A percentile compares a stretch with the other conserved stretches of the same genome.
These are phyloP conservation scores for Pseudococcus jackbeardsleyi DNA, from an alignment of 2,888 invertebrate genomes.

Conservation along the genomic window DNA sequence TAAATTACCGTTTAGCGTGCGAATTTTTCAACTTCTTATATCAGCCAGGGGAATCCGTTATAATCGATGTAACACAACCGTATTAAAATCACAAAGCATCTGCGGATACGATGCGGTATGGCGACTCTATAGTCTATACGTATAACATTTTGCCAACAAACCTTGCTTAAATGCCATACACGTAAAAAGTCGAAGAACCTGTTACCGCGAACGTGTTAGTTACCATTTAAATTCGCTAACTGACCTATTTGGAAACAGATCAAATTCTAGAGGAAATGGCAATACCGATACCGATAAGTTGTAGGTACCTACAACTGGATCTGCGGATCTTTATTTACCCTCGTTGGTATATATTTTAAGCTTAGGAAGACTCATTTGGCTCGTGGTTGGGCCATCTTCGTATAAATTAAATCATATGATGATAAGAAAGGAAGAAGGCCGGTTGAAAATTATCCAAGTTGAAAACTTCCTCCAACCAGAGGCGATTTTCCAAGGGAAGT, in stretches of 20 bases:
- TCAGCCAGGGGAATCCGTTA: not conserved
- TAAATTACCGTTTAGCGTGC: slow-evolving; percentile 17
- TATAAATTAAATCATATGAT: no score
- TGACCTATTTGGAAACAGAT: slow-evolving; percentile 33
- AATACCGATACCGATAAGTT: not conserved
- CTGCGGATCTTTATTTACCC: no score
- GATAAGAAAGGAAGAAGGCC: no score
- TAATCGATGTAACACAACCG: slow-evolving; percentile 25
- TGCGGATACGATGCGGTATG: not conserved
- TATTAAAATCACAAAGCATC: slow-evolving; percentile 30
- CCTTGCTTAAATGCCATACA: slow-evolving; percentile 23
- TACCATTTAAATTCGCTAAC: slow-evolving; percentile 42
- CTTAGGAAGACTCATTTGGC: no score
- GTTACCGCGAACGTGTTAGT: slow-evolving; percentile 35
- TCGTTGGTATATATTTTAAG: no score
- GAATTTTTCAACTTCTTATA: slow-evolving; percentile 40
- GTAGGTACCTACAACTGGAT: no score
- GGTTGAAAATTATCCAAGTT: no score
- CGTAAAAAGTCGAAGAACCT: slow-evolving; percentile 33
- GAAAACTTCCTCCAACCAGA: no score
- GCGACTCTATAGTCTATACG: no score
- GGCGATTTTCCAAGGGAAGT: no score
- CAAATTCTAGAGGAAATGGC: slow-evolving; percentile 32
- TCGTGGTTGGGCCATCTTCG: no score
- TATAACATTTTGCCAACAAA: not conserved